Evolutionary conservation across 2,888 invertebrate species (phyloP).

Genomic region (Ferdinandea cuprea): DNA sequence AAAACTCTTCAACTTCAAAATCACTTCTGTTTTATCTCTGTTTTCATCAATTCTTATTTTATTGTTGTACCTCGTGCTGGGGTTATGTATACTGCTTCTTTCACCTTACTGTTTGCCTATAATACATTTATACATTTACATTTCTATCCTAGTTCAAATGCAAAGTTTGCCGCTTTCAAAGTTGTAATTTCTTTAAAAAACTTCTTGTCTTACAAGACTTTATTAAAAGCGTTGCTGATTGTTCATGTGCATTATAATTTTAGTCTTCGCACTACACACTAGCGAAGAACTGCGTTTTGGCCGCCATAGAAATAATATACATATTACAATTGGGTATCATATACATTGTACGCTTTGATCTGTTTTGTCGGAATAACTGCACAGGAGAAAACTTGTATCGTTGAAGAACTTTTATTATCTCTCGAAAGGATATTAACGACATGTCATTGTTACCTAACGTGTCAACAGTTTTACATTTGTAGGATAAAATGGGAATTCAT

Average conservation of each 20-base stretch:
- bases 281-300: neutral
- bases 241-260: constrained; percentile 51
- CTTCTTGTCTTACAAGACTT: constrained; percentile 19
- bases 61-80: neutral
- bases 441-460: constrained; percentile 65
- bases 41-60: neutral
- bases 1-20: constrained; percentile 48
- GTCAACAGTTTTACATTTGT: constrained; percentile 64
- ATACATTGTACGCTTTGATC: constrained; percentile 48
- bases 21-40: constrained; percentile 38
- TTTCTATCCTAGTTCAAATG: constrained; percentile 15
- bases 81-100: neutral
- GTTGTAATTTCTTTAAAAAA: constrained; percentile 31
- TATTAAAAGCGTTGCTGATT: constrained; percentile 32
- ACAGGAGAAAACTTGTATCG: constrained; percentile 49
- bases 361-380: constrained; percentile 50
- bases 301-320: constrained; percentile 13
- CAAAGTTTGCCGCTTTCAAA: constrained; percentile 42
- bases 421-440: constrained; percentile 68
- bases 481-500: constrained; percentile 46
- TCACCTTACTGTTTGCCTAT: neutral
- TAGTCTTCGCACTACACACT: constrained; percentile 2
- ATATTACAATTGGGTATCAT: constrained; percentile 38
- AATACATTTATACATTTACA: too few relatives aligned
- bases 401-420: constrained; percentile 57